Percentiles rank a stretch among this genome's conserved stretches.
Evolutionary conservation across 2,888 invertebrate genomes (phyloP).

Genomic region (Apodemia duryi): DNA sequence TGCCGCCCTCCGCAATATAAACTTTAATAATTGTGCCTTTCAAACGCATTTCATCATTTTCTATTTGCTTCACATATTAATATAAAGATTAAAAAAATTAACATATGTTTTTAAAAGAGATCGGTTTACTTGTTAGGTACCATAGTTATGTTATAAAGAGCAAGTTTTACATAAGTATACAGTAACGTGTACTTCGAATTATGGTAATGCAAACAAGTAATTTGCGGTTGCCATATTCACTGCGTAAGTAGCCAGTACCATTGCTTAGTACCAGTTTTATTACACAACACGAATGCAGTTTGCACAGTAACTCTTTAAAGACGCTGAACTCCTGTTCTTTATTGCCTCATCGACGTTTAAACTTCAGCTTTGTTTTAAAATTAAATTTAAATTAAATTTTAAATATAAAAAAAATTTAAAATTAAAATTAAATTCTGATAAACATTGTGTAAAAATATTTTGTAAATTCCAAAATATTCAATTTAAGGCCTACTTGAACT

Average conservation of each 20-base stretch:
- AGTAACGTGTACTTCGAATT: slow-evolving; percentile 23
- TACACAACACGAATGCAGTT: slow-evolving; percentile 46
- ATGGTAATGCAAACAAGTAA: slow-evolving; percentile 28
- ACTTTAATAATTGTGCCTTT: too few relatives aligned
- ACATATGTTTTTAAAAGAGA: not conserved
- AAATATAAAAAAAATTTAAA: too few relatives aligned
- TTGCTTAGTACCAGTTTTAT: slow-evolving; percentile 47
- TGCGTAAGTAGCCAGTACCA: slow-evolving; percentile 41
- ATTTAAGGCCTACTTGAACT: too few relatives aligned
- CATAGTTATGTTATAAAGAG: slow-evolving; percentile 4
- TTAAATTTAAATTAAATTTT: too few relatives aligned
- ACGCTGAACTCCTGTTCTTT: slow-evolving; percentile 46
- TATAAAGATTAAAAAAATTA: not conserved
- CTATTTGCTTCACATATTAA: too few relatives aligned
- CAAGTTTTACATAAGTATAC: slow-evolving; percentile 20
- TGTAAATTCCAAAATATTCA: too few relatives aligned
- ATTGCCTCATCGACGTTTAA: slow-evolving; percentile 39
- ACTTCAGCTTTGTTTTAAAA: slow-evolving; percentile 18
- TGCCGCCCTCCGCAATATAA: too few relatives aligned
- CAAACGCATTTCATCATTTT: too few relatives aligned
- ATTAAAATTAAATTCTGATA: too few relatives aligned
- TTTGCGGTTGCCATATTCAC: slow-evolving; percentile 35
- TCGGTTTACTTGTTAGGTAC: not conserved
- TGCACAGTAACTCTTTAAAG: slow-evolving; percentile 29
- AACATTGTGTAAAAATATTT: too few relatives aligned